Conservation (phyloP, 2,797 vertebrate species). For the Tokudaia tokunoshimensis region DNA sequence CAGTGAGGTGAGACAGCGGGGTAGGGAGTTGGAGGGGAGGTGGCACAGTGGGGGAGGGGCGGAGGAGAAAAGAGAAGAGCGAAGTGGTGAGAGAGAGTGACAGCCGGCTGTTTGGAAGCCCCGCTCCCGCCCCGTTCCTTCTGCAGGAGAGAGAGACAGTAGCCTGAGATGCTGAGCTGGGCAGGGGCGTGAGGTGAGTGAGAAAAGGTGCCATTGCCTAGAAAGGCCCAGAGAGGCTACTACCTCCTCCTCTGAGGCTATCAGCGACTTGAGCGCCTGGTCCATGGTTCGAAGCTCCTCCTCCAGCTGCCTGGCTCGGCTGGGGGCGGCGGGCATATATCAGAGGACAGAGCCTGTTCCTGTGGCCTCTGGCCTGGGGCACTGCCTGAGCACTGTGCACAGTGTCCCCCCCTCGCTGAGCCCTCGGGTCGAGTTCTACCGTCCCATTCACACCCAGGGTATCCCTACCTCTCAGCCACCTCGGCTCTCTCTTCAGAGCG, state of each 20-base stretch:
- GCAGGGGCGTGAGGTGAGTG: conserved; percentile 65
- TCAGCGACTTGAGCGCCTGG: conserved; percentile 97
- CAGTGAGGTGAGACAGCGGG: conserved; percentile 61
- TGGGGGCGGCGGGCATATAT: conserved; percentile 86
- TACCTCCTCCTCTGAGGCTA: conserved; percentile 99
- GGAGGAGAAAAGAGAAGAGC: conserved; percentile 86
- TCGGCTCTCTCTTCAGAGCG: conserved; percentile 98
- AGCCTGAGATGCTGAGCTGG: conserved; percentile 79
- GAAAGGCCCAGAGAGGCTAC: conserved; percentile 79
- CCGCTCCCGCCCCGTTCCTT: not conserved
- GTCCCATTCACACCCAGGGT: not conserved
- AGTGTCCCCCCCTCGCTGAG: not conserved
- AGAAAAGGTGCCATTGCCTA: conserved; percentile 74
- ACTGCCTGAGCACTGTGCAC: conserved; percentile 8
- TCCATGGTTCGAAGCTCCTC: conserved; percentile 97
- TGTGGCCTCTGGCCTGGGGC: conserved; percentile 66
- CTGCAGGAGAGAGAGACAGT: conserved; percentile 58
- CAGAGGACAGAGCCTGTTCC: conserved; percentile 71
- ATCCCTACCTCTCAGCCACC: conserved; percentile 96
- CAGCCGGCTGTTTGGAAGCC: conserved; percentile 76
- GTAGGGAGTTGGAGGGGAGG: not conserved
- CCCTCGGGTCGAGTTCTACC: not conserved
- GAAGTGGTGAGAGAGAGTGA: conserved; percentile 87
- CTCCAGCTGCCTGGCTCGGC: conserved; percentile 95
- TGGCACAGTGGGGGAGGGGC: conserved; percentile 69